Base-by-base conservation (phyloP, 2,797 vertebrate genomes). In the Halcyon leucocephala region DNA sequence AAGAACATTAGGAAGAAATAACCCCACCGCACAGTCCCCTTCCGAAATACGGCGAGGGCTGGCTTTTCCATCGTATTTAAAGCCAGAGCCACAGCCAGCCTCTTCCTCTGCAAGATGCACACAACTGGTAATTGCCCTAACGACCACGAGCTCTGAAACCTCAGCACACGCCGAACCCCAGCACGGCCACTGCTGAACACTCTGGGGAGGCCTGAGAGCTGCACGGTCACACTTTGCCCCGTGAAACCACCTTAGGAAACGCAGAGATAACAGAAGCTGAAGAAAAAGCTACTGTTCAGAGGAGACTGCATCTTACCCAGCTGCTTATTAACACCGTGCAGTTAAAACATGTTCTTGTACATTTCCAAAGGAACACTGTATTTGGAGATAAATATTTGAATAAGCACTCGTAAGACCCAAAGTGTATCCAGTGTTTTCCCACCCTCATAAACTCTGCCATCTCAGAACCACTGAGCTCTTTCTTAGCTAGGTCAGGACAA, bases 281-380 rank as follows among this genome's bases (percentile, higher is more conserved):
- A 93, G 84, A 78, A 89, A 92, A 86, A 69, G 80, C 85, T 62
- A 9, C 86, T 94, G 69, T 65, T 92, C 24, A 61, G 83, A 71
- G 62, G 19, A 86, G 86, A 69, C 82, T 46, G 3, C 65, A 86
- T 79, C 82, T 92, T 7, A 76, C 54, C 46, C 78, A 66, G 71
- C 70, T 92, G 42, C 77, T 70, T 76, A 90, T 82, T 77, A 76
- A 73, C 61, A 67, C 76, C 1, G 0, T 28, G 60, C 73, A 83
- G 65, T 62, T 67, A 70, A 48, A 91, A 77, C 26, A 35, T 4
- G 48, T 35, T 64, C 35, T 81, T 86, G 83, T 28, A 33, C 58
- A 61, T 86, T 86, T 87, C 73, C 74, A 8, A 79, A 89, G 86
- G 87, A 74, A 72, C 14, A 1, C 61, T 31, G 31, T 78, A 62